Evolutionary conservation across 2,888 invertebrate species (phyloP).

Genomic region (Rambutsinella grinnellia): DNA sequence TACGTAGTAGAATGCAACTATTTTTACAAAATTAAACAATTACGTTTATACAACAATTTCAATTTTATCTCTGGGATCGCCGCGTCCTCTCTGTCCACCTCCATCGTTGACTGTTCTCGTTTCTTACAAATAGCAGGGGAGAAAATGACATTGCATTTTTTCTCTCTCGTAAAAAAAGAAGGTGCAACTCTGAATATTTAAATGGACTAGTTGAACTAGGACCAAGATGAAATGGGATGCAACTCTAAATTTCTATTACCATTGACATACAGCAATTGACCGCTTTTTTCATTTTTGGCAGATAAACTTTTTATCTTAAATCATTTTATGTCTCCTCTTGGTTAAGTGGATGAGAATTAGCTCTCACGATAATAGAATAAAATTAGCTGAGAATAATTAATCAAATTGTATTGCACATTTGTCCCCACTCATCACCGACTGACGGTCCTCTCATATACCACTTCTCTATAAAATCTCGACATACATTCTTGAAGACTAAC

Average conservation of each 20-base stretch:
- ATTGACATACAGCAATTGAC: conserved; percentile 16
- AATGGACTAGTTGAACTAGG: not conserved
- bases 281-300: not conserved
- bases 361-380: not conserved
- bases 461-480: conserved; percentile 6
- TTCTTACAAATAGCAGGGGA: not conserved
- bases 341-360: not conserved
- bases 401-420: not conserved
- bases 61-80: not conserved
- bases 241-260: not conserved
- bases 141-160: not conserved
- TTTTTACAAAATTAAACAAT: not conserved
- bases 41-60: not conserved
- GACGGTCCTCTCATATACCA: not conserved
- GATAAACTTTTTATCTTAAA: not conserved
- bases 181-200: not conserved
- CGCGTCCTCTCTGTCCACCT: not conserved
- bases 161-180: not conserved
- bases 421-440: not conserved
- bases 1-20: not conserved
- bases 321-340: not conserved
- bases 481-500: conserved; percentile 20
- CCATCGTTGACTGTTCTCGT: not conserved
- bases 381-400: conserved; percentile 1
- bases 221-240: not conserved